Evolutionary conservation across 1,140 invertebrate species (phyloP).

Genomic region (Drosophila pruinosa): DNA sequence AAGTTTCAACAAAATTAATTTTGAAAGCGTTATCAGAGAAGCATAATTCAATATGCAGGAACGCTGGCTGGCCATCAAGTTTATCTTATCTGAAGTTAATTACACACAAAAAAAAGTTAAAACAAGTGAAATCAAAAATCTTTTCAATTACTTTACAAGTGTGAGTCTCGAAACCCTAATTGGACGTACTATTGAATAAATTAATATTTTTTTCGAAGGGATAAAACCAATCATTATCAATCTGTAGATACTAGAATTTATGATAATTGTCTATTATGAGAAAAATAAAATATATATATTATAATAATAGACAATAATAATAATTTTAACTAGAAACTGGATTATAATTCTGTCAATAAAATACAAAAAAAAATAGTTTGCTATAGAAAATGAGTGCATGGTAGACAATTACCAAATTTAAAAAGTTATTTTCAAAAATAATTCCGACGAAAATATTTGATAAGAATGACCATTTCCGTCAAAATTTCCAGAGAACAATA

Average conservation of each 20-base stretch:
- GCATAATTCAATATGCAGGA: neutral
- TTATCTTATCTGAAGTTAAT: conserved; percentile 20
- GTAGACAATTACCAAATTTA: too few relatives aligned
- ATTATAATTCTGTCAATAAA: too few relatives aligned
- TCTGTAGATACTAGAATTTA: too few relatives aligned
- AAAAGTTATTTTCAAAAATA: neutral
- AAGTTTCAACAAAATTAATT: neutral
- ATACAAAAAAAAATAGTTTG: too few relatives aligned
- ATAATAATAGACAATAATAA: too few relatives aligned
- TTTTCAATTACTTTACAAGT: neutral
- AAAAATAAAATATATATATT: too few relatives aligned
- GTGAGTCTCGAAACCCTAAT: too few relatives aligned
- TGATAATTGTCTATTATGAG: too few relatives aligned
- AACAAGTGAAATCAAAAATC: neutral
- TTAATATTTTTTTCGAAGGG: neutral
- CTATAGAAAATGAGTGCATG: too few relatives aligned
- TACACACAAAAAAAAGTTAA: conserved; percentile 3
- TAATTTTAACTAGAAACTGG: too few relatives aligned
- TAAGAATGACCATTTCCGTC: too few relatives aligned
- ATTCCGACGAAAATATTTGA: neutral
- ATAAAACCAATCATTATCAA: neutral
- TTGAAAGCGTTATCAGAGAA: neutral
- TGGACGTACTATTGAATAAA: neutral
- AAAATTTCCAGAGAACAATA: neutral
- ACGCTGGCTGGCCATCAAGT: neutral